phyloP scores from a whole-genome alignment of 2,113 vertebrate species.

The Thunnus thynnus region DNA sequence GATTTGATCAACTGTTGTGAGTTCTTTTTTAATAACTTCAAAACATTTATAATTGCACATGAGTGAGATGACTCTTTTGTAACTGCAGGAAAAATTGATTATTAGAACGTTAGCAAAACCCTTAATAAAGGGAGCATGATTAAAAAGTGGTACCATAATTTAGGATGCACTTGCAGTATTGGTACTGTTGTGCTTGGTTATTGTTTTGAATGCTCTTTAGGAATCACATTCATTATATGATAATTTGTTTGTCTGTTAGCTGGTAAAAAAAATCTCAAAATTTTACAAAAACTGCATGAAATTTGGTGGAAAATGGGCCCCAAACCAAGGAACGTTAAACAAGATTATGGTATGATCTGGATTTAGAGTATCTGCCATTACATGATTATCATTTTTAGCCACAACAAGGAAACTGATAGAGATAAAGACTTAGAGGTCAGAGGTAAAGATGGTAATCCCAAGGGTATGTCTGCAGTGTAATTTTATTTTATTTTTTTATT shows the following conservation, averaged over 20 bases:
- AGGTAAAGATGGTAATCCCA: neutral
- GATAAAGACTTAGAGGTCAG: neutral
- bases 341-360: conserved; percentile 24
- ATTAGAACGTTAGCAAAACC: neutral
- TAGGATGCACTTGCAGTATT: neutral
- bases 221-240: neutral
- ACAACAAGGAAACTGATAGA: neutral
- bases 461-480: neutral
- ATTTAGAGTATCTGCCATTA: conserved; percentile 28
- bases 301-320: neutral
- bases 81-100: neutral
- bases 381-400: conserved; percentile 13
- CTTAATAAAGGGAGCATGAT: neutral
- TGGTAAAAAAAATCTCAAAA: neutral
- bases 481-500: neutral
- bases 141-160: neutral
- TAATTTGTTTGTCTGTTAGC: neutral
- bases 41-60: neutral
- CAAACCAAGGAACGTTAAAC: neutral
- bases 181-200: neutral
- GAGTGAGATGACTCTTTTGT: neutral
- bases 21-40: neutral
- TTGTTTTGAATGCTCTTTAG: neutral
- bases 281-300: neutral
- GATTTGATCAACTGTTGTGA: neutral